Evolutionary conservation across 2,797 vertebrate species (phyloP), one percentile per base, ranked within the genome.

Genomic region (Chrysolophus pictus): DNA sequence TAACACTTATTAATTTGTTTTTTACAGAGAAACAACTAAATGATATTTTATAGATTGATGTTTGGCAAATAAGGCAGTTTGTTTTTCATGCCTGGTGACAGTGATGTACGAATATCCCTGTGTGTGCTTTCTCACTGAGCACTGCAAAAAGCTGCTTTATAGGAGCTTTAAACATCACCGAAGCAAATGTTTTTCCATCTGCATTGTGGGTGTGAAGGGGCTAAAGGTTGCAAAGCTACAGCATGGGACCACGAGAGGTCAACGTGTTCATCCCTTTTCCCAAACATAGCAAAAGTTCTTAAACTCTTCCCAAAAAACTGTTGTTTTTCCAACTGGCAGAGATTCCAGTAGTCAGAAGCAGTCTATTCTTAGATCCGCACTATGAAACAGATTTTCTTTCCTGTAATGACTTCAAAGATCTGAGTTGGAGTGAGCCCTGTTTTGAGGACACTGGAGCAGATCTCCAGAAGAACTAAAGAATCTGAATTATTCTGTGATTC

Each of bases 1-100:
- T 91, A 96, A 93, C 79, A 83, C 70, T 92, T 95, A 96, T 91
- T 96, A 96, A 95, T 96, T 96, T 96, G 76, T 41, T 96, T 96
- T 29, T 92, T 83, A 6, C 44, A 90, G 84, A 95, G 63, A 92
- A 96, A 94, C 37, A 80, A n/a, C 35, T 79, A 81, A 88, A 88
- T 53, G 16, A 55, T 91, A 70, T 74, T 93, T 94, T 91, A 68
- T 77, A 88, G 86, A 77, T 91, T 93, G 77, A 47, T 93, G 88
- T 94, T 86, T 92, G 93, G 90, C 56, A 96, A 96, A 90, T 49
- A 91, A 72, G 14, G 53, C 31, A 26, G 53, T 58, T 91, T 91
- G 87, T 10, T 90, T 93, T 81, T 74, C 9, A 1, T 55, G 69
- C 42, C n/a, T 90, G 71, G 8, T 79, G 76, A 86, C 89, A 88